Conservation (phyloP, 2,113 vertebrate species). For the Psephotus haematonotus region DNA sequence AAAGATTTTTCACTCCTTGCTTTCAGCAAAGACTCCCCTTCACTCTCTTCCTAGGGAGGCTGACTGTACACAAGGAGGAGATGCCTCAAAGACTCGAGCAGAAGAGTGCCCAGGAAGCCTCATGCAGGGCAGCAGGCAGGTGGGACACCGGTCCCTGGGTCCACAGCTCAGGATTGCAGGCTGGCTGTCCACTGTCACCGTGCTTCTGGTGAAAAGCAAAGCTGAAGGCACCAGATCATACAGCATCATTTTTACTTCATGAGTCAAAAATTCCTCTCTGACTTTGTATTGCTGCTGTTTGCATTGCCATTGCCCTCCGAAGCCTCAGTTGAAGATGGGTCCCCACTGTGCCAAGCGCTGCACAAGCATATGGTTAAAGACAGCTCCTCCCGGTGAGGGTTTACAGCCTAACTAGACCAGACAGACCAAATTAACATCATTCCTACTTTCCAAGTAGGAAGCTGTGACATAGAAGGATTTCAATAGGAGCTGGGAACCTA, state of each 20-base stretch:
- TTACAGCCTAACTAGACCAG: background rate
- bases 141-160: fast-evolving
- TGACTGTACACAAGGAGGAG: background rate
- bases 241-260: background rate
- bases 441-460: background rate
- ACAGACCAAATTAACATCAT: background rate
- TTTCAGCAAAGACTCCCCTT: background rate
- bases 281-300: background rate
- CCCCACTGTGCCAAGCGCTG: background rate
- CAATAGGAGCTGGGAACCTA: background rate
- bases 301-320: background rate
- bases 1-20: background rate
- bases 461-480: background rate
- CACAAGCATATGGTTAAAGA: background rate
- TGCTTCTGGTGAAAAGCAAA: background rate
- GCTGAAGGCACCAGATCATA: background rate
- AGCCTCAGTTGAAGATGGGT: background rate
- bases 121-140: background rate
- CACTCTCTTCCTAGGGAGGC: background rate
- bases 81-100: background rate
- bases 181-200: background rate
- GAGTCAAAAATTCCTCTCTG: background rate
- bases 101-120: background rate
- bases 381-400: background rate
- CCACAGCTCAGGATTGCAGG: fast-evolving